Evolutionary conservation across 2,797 vertebrate genomes (phyloP), one percentile per base, ranked within the genome.

Genomic region (Microctenopoma steveboyesi): DNA sequence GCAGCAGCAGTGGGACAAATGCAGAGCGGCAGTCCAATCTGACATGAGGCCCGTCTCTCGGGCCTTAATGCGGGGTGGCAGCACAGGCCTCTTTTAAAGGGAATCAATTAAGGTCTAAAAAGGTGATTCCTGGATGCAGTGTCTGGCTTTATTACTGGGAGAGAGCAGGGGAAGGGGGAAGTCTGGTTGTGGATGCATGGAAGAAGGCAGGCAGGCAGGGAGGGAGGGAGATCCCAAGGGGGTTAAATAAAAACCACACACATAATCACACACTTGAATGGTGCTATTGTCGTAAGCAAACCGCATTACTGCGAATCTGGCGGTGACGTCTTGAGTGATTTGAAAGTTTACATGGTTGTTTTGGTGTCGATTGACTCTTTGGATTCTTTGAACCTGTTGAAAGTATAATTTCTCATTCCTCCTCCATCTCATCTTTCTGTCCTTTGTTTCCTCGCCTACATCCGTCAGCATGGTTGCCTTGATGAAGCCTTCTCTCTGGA

Each of bases 101-200:
- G 81, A 92, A 91, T 92, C 91, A 93, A 92, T 93, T 91, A 92
- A 83, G 86, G 83, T 91, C 91, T 89, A 88, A 90, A 91, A 93
- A 90, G 90, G 90, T 92, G 91, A 90, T 86, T 92, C 83, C 84
- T 89, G 83, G 87, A 86, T 42, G 70, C 64, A 76, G 79, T 73
- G 86, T 84, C 85, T 82, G 86, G 86, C 80, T 91, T 89, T 87
- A 86, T 88, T 87, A 87, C 82, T 82, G 76, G 71, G 79, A 89
- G 89, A 72, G 76, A 62, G 60, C 46, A n/a, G 58, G 39, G 51
- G 57, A 13, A 42, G 64, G 27, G 59, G 54, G 53, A 35, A 54
- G 64, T 55, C 30, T 48, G 65, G 49, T 28, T 64, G 72, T 18
- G 33, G 60, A 47, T 72, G 16, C 66, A 48, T 45, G 46, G 54